These are phyloP conservation scores for Sclerurus mexicanus DNA, from an alignment of 2,113 vertebrate species.

Conservation along the genomic window DNA sequence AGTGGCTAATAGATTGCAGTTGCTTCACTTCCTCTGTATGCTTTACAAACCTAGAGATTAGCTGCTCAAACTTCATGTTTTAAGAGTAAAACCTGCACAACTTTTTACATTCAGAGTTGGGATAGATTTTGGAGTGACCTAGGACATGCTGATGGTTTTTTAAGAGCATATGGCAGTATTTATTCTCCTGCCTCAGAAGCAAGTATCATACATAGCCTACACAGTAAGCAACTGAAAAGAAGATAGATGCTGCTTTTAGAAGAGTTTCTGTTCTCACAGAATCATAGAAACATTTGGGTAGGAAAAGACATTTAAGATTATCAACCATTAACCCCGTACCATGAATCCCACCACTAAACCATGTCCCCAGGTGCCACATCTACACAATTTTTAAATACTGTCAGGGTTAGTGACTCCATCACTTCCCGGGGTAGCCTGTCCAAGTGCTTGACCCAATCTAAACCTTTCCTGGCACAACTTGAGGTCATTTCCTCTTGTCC, in stretches of 20 bases:
- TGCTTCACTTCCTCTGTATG: rapidly evolving
- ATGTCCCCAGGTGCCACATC: not conserved
- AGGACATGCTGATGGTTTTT: not conserved
- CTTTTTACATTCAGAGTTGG: not conserved
- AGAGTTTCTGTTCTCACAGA: not conserved
- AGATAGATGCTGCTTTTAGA: not conserved
- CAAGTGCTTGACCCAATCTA: not conserved
- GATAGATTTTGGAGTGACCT: not conserved
- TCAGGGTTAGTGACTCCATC: not conserved
- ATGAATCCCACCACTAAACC: not conserved
- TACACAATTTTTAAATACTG: not conserved
- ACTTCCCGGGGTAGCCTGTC: not conserved
- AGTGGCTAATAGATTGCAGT: not conserved
- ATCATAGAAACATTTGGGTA: not conserved
- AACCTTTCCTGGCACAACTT: not conserved
- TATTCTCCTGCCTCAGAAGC: not conserved
- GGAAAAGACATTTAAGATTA: not conserved
- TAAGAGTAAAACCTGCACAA: not conserved
- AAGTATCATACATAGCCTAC: not conserved
- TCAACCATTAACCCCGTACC: not conserved
- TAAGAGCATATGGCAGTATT: not conserved
- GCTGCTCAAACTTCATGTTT: not conserved
- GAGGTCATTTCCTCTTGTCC: not conserved
- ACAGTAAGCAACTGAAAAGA: not conserved
- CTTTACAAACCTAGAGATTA: not conserved